phyloP scores from a whole-genome alignment of 2,888 invertebrate genomes.

The Eupithecia abbreviata region DNA sequence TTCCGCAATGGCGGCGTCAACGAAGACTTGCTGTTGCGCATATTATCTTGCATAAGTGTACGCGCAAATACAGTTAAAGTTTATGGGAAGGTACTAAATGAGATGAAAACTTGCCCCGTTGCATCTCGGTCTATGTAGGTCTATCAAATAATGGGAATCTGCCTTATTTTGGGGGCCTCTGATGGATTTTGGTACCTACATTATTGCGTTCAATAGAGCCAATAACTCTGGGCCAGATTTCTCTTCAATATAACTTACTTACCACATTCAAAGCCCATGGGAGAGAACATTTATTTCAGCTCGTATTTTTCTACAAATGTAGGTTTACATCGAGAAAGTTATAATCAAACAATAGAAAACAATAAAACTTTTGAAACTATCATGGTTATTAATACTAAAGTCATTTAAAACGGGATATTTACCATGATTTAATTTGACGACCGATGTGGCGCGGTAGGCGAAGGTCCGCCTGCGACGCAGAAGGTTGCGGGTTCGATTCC shows the following conservation, averaged over 20 bases:
- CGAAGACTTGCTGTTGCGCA: no score
- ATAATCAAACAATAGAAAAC: no score
- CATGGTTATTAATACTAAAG: no score
- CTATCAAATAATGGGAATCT: slow-evolving; percentile 27
- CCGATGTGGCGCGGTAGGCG: no score
- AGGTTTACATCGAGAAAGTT: background rate
- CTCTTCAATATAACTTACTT: slow-evolving; percentile 14
- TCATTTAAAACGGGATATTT: no score
- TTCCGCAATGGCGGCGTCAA: no score
- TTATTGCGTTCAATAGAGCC: slow-evolving; percentile 26
- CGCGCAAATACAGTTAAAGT: background rate
- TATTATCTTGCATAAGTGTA: no score
- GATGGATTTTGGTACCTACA: slow-evolving; percentile 20
- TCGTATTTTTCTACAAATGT: background rate
- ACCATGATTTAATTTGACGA: no score
- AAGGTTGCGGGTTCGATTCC: no score
- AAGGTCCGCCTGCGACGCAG: no score
- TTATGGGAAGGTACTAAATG: background rate
- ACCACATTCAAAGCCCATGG: background rate
- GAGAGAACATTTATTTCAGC: slow-evolving; percentile 28
- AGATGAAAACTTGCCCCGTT: background rate
- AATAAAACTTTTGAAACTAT: no score
- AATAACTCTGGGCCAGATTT: slow-evolving; percentile 25
- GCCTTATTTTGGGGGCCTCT: slow-evolving; percentile 16
- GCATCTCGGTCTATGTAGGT: slow-evolving; percentile 10